Base-by-base conservation (phyloP, 2,888 invertebrate species). In the Schizaphis graminum region DNA sequence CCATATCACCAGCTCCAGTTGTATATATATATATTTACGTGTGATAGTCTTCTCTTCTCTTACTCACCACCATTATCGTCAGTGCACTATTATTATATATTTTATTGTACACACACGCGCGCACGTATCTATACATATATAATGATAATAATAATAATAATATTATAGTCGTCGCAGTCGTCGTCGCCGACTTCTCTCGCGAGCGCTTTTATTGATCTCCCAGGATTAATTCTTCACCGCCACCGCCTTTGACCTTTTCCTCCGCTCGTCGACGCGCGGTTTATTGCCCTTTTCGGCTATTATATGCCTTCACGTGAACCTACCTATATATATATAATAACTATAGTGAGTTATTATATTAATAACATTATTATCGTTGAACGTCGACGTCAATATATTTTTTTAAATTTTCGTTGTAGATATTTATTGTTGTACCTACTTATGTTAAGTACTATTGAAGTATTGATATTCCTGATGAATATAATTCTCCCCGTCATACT, bases 131-230 rank as follows among this genome's bases (percentile, higher is more conserved):
- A 21, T 77, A 77, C 8, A 57, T 8, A 77, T 24, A 24, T 24
- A 67, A 7, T 56, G 26, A 35, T 21, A 77, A 77, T 77, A n/a
- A n/a, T n/a, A 35, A 35, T 77, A 77, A 5, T 67, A 67, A n/a
- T 26, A 57, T 57, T 88, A 56, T n/a, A 41, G 57, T 89, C 56
- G 89, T 89, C 26, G 88, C 16, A 13, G 57, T 41, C 57, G 89
- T 77, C 90, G 67, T 35, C 77, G 67, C 13, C 90, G 90, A 91
- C 67, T 57, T 86, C 57, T 91, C 91, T 86, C 47, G 47, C 92
- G 92, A 92, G 47, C 86, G 92, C 93, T 85, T 93, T 93, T 93
- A 93, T 93, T 93, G 93, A 93, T 93, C 93, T 93, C 93, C 47
- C 93, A 53, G 93, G 93, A 93, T 93, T 93, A 93, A 93, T 93